A percentile compares a stretch with the other conserved stretches of the same genome.
Conservation (phyloP, 2,797 vertebrate genomes). For the Enteromius fasciolatus region DNA sequence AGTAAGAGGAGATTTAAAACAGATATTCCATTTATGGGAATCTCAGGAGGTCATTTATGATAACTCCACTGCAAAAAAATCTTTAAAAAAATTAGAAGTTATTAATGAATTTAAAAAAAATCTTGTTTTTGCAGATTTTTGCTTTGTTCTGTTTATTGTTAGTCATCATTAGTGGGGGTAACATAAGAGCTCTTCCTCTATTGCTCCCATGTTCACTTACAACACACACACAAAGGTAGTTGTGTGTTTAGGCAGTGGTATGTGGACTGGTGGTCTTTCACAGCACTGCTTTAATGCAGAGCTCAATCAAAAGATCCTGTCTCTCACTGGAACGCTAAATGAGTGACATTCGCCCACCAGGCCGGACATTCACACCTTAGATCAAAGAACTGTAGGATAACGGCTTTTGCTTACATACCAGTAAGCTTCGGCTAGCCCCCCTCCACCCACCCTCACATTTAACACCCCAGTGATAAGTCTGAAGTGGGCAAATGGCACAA, state of each 20-base stretch:
- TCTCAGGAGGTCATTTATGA: conserved; percentile 5
- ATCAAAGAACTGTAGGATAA: conserved; percentile 76
- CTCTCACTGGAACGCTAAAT: conserved; percentile 77
- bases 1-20: background rate
- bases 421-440: conserved; percentile 37
- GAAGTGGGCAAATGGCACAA: conserved; percentile 72
- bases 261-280: conserved; percentile 65
- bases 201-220: conserved; percentile 34
- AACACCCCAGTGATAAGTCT: conserved; percentile 73
- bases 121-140: background rate
- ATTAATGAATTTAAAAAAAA: no score
- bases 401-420: conserved; percentile 54
- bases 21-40: background rate
- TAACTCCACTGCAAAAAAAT: background rate
- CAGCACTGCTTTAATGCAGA: conserved; percentile 62
- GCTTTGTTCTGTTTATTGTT: background rate
- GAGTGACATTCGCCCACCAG: conserved; percentile 72
- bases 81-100: background rate
- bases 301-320: conserved; percentile 51
- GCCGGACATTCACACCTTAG: conserved; percentile 71
- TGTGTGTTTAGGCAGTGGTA: conserved; percentile 66
- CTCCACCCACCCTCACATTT: conserved; percentile 65
- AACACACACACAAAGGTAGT: conserved; percentile 53
- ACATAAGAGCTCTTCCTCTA: conserved; percentile 5
- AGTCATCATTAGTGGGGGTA: background rate